Evolutionary conservation across 2,113 vertebrate genomes (phyloP), one percentile per base, ranked within the genome.

Genomic region (Scortum barcoo): DNA sequence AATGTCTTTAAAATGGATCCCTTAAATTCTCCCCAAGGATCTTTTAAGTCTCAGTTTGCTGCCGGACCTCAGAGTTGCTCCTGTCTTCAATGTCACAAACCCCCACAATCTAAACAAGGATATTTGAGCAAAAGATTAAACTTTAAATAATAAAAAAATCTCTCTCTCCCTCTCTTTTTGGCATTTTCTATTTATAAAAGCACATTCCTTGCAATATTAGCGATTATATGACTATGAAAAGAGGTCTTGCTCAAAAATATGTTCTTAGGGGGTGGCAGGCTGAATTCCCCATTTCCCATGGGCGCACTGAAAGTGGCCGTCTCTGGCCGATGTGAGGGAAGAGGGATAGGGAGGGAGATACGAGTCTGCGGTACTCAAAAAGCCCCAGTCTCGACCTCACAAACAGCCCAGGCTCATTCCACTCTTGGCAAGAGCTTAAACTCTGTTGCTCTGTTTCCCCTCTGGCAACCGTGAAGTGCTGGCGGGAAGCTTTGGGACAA

Each of bases 251-350:
- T 88, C 80, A 85, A 86, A 90, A 94, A 93, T 91, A 91, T 93
- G 76, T 89, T 92, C 76, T 88, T 85, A 48, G 57, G 91, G 90
- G 91, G 89, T 93, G 87, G 91, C 86, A 78, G 88, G 68, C 86
- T 60, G 72, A 92, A 94, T 95, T 94, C 92, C 68, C 70, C 87
- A 84, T 92, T 91, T 88, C 93, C 92, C 93, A 70, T 78, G 90
- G 90, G 94, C 57, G 72, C 81, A 91, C 87, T 93, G 91, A 93
- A 94, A 91, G 88, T 93, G 90, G 91, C 90, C 67, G 82, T 93
- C 82, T 92, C 83, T 76, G 87, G 91, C 87, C 78, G 44, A 62
- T 65, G 79, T 66, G 81, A 87, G 85, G 83, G 88, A 86, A 88
- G 69, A n/a, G 83, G 88, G 79, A 72, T 83, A 75, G 87, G 83